Evolutionary conservation across 1,140 invertebrate genomes (phyloP).

Genomic region (Tetramorium alpestre): DNA sequence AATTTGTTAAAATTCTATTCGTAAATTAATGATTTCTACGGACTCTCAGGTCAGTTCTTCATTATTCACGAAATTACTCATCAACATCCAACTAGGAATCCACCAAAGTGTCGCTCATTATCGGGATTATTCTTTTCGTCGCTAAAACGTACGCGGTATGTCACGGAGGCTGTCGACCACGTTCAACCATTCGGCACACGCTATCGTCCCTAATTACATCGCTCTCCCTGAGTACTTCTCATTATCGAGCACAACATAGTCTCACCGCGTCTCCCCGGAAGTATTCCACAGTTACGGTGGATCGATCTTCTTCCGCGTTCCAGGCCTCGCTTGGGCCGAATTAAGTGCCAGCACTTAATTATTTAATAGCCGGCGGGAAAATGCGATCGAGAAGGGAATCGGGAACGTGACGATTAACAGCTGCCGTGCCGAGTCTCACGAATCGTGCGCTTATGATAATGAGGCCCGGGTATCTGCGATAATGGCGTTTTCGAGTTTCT

Average conservation of each 20-base stretch:
- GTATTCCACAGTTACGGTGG: not conserved
- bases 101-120: conserved; percentile 33
- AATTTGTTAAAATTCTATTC: not conserved
- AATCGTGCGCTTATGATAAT: conserved; percentile 47
- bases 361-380: conserved; percentile 53
- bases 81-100: not conserved
- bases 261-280: conserved; percentile 39
- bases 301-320: conserved; percentile 37
- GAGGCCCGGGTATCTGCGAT: not conserved
- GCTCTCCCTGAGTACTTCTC: conserved; percentile 47
- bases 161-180: not conserved
- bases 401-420: conserved; percentile 22
- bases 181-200: not conserved
- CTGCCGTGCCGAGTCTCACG: not conserved
- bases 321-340: conserved; percentile 29
- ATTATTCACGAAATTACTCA: conserved; percentile 29
- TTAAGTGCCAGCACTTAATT: conserved; percentile 68
- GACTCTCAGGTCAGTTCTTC: not conserved
- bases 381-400: conserved; percentile 7
- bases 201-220: conserved; percentile 48
- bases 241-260: conserved; percentile 51
- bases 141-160: not conserved
- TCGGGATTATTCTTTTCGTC: conserved; percentile 24
- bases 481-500: conserved; percentile 14
- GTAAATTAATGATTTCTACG: conserved; percentile 9